Base-by-base conservation (phyloP, 2,797 vertebrate species). In the Picus viridis region DNA sequence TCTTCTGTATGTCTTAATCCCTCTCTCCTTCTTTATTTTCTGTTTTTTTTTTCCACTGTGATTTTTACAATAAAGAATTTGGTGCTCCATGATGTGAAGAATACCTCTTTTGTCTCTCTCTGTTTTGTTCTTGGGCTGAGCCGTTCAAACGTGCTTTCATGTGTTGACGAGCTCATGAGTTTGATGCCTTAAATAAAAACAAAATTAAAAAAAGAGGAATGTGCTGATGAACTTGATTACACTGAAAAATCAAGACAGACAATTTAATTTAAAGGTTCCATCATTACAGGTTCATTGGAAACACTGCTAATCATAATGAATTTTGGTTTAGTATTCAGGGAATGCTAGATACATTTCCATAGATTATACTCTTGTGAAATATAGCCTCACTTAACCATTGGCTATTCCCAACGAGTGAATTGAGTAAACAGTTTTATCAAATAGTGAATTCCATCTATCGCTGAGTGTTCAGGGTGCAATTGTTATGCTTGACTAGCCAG, bases 361-460 rank as follows among this genome's bases (percentile, higher is more conserved):
- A 90, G 62, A 94, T 93, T 93, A 76, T 77, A 64, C 56, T 67
- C 64, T 36, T 79, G 59, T 89, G 88, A 90, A 43, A 78, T 77
- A 83, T 15, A 89, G 58, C 36, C 47, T 92, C 80, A 77, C 69
- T 94, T 94, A 92, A 92, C 61, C 3, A 8, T 47, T 87, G 76
- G 47, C 57, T 92, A 80, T 77, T 93, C 45, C 69, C 87, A 89
- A 29, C 43, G 63, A 87, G 30, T 69, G 36, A 82, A 84, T 89
- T 78, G 68, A 80, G 65, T 75, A 95, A 95, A 91, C 58, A 86
- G 43, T 93, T 94, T 89, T 79, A 83, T 89, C 72, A 94, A 88
- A 86, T 61, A 17, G 39, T 65, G 69, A 85, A 80, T 92, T 92
- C 45, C 17, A 70, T 59, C 41, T 82, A 90, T n/a, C 92, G 74